Base-by-base conservation (phyloP, 2,888 invertebrate species). In the Erebia ligea region DNA sequence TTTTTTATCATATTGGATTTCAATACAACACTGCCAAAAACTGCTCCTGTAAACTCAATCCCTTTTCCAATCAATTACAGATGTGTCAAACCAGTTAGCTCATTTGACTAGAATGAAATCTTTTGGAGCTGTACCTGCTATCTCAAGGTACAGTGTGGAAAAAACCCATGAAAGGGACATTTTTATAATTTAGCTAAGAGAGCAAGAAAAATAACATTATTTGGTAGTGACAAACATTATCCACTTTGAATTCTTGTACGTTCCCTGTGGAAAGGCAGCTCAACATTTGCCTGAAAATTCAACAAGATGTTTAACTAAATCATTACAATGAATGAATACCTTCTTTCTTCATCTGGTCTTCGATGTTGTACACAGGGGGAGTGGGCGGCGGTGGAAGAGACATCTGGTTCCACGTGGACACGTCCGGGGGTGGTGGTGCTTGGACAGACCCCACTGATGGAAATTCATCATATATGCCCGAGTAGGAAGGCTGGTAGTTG, bases 341-440 rank as follows among this genome's bases (percentile, higher is more conserved):
- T 86, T 94, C 94, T 86, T 94, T 94, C 77, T 94, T 94, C 17
- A 92, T 86, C 75, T 94, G 92, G 67, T 94, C 94, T 77, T 90
- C 94, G 65, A 89, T 84, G 75, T 88, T 89, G 71, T 83, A 86
- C 13, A 86, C 78, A 58, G 84, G 81, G 13, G 83, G 80, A 1
- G 77, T 75, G 3, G 80, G 80, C 1, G 86, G 82, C 0, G 90
- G 90, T 0, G 91, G 91, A 45, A 92, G 78, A 0, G 91, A 88
- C 87, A 91, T 88, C 75, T 91, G 91, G 75, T 91, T 92, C 93
- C 93, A 93, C 0, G 82, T 73, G 0, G 84, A 77, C 61, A 90
- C 86, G 19, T 90, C 89, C 0, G 88, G 86, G 1, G 85, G 84
- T 2, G 78, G 81, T 0, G 84, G 81, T 0, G 81, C 77, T 1